Percentiles rank a stretch among this genome's conserved stretches.
Conservation (phyloP, 2,113 vertebrate species). For the Platichthys flesus region DNA sequence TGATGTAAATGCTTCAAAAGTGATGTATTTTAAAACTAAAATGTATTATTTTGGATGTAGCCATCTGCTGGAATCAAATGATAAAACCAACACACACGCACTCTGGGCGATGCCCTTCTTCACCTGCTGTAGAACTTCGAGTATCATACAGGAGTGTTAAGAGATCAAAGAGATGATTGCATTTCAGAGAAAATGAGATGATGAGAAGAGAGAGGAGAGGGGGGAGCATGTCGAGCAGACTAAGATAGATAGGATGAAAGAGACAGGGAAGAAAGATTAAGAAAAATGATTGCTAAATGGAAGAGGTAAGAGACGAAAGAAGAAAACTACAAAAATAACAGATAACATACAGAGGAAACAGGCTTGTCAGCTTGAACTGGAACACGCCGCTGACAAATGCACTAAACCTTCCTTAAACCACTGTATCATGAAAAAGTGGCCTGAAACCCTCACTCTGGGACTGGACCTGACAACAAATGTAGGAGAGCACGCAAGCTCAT, state of each 20-base stretch:
- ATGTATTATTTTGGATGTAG: no score
- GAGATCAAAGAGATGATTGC: neutral
- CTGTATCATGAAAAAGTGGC: no score
- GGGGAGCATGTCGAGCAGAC: neutral
- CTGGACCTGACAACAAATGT: no score
- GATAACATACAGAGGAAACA: neutral
- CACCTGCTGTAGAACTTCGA: neutral
- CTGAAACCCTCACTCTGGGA: no score
- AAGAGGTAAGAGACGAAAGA: neutral
- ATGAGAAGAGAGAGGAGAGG: neutral
- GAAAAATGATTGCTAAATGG: neutral
- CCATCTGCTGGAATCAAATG: no score
- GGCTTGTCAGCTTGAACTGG: neutral
- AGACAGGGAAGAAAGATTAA: neutral
- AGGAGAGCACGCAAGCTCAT: no score
- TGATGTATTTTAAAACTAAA: no score
- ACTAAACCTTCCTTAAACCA: no score
- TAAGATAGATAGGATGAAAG: neutral
- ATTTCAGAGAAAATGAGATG: conserved; percentile 3
- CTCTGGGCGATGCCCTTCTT: neutral
- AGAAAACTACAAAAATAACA: no score
- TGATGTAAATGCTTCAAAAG: no score
- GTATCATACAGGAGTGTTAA: no score
- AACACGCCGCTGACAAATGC: neutral
- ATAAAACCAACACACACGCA: neutral